phyloP scores from a whole-genome alignment of 2,888 invertebrate species.

The Incurvaria masculella region DNA sequence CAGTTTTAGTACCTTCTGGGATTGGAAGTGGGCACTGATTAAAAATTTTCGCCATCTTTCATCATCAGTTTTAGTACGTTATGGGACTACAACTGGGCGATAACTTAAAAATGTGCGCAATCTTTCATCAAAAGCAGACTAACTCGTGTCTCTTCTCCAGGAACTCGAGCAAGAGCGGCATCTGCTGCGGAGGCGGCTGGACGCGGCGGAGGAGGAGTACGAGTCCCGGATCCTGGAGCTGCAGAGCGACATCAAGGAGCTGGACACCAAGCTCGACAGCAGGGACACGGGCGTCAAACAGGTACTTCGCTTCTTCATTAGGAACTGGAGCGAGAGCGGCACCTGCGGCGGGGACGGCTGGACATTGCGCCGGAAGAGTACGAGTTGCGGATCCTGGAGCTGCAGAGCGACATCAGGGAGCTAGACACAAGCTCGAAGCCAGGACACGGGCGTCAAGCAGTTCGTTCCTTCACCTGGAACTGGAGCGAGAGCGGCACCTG shows the following conservation, averaged over 20 bases:
- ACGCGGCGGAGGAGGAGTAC: constrained; percentile 83
- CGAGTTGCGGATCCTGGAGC: constrained; percentile 80
- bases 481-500: constrained; percentile 92
- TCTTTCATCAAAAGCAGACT: no score
- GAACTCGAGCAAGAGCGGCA: constrained; percentile 92
- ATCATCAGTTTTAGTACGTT: no score
- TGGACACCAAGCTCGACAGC: constrained; percentile 72
- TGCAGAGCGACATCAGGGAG: constrained; percentile 84
- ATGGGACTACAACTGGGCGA: no score
- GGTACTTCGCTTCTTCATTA: constrained; percentile 48
- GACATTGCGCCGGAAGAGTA: constrained; percentile 85
- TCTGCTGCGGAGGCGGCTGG: constrained; percentile 77
- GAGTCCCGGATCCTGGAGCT: constrained; percentile 84
- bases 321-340: constrained; percentile 92
- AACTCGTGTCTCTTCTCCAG: constrained; percentile 55
- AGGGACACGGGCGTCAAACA: constrained; percentile 59
- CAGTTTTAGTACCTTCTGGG: no score
- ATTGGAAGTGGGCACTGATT: no score
- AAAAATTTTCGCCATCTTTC: no score
- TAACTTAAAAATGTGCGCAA: no score
- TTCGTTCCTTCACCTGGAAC: constrained; percentile 74
- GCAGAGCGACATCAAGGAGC: constrained; percentile 81
- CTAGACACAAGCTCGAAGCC: constrained; percentile 71
- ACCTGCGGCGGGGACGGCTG: constrained; percentile 79
- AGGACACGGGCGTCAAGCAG: constrained; percentile 59